Percentiles rank a stretch among this genome's conserved stretches.
Evolutionary conservation across 2,113 vertebrate species (phyloP).

Genomic region (Etheostoma spectabile): DNA sequence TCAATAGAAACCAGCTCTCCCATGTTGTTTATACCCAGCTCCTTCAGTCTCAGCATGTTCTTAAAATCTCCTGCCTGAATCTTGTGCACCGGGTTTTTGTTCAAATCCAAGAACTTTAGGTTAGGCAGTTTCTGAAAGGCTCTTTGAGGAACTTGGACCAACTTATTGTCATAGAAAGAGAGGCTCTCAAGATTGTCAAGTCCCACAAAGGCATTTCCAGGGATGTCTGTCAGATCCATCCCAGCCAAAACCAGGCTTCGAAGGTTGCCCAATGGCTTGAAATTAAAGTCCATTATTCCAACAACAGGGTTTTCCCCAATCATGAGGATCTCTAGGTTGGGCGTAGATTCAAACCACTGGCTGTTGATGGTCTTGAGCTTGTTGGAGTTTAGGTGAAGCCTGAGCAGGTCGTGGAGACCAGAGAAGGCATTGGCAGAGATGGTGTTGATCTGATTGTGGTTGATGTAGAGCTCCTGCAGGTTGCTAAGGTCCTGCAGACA

Average conservation of each 20-base stretch:
- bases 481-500: conserved; percentile 94
- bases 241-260: conserved; percentile 96
- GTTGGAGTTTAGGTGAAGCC: conserved; percentile 98
- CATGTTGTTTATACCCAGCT: conserved; percentile 98
- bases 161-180: conserved; percentile 97
- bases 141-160: conserved; percentile 91
- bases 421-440: conserved; percentile 94
- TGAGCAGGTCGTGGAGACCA: conserved; percentile 91
- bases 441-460: conserved; percentile 97
- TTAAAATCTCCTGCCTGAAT: conserved; percentile 96
- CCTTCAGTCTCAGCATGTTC: conserved; percentile 95
- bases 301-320: conserved; percentile 98
- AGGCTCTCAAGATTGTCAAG: conserved; percentile 97
- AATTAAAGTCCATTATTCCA: conserved; percentile 96
- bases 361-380: conserved; percentile 92
- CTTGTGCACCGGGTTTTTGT: conserved; percentile 97
- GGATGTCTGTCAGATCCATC: conserved; percentile 97
- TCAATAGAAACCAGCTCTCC: conserved; percentile 95
- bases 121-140: conserved; percentile 97
- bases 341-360: conserved; percentile 96
- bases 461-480: conserved; percentile 98
- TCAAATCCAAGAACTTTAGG: conserved; percentile 97
- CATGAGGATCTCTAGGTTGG: conserved; percentile 98
- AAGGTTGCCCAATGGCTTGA: conserved; percentile 91
- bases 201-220: conserved; percentile 95